Conservation (phyloP, 2,888 invertebrate genomes). For the Leptopilina drosophilae region DNA sequence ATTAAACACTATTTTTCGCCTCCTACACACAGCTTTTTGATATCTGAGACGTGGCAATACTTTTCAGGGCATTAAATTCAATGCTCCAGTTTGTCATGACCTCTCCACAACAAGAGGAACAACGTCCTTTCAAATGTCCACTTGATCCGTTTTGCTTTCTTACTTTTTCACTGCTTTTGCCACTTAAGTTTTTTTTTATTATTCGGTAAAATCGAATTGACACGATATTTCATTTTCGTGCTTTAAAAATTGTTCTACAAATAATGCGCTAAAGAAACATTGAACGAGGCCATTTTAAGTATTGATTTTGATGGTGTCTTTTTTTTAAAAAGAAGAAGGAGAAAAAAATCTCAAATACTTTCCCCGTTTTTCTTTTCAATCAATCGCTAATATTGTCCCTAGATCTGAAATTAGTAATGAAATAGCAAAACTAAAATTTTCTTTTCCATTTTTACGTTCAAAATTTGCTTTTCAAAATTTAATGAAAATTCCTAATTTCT, state of each 20-base stretch:
- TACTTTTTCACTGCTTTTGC: slow-evolving; percentile 14
- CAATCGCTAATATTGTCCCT: too few relatives aligned
- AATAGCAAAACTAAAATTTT: too few relatives aligned
- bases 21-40: not conserved
- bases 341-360: too few relatives aligned
- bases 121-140: slow-evolving; percentile 27
- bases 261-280: too few relatives aligned
- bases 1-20: not conserved
- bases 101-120: not conserved
- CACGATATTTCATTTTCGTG: not conserved
- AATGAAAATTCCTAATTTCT: too few relatives aligned
- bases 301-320: too few relatives aligned
- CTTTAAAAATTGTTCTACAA: not conserved
- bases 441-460: too few relatives aligned
- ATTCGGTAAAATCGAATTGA: not conserved
- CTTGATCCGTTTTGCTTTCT: slow-evolving; percentile 15
- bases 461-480: too few relatives aligned
- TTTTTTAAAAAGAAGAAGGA: too few relatives aligned
- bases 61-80: not conserved
- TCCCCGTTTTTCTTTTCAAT: too few relatives aligned
- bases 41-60: not conserved
- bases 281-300: too few relatives aligned
- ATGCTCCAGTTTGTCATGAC: not conserved
- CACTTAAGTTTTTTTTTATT: not conserved
- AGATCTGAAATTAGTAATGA: too few relatives aligned